Percentiles rank a stretch among this genome's conserved stretches.
These are phyloP conservation scores for Tetragnatha versicolor DNA, from an alignment of 1,140 invertebrate species.

Conservation along the genomic window DNA sequence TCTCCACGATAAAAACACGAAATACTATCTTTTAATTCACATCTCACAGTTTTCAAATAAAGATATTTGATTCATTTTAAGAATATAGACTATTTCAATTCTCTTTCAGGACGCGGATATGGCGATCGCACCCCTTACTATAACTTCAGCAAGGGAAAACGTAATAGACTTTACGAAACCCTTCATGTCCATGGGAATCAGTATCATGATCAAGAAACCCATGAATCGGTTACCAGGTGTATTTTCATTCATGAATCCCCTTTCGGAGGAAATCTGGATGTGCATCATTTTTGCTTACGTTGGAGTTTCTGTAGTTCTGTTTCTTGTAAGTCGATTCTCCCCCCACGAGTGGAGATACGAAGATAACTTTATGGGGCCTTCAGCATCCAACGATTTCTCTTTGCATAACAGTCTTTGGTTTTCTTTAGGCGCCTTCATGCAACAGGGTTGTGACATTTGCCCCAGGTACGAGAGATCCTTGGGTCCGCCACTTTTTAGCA, in stretches of 20 bases:
- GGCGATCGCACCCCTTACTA: constrained; percentile 94
- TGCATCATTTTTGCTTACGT: constrained; percentile 96
- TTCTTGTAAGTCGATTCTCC: constrained; percentile 93
- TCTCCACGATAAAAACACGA: too few relatives aligned
- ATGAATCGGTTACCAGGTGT: constrained; percentile 87
- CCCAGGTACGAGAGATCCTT: constrained; percentile 74
- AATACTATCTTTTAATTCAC: too few relatives aligned
- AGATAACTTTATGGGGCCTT: constrained; percentile 58
- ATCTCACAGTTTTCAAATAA: too few relatives aligned
- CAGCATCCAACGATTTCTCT: constrained; percentile 89
- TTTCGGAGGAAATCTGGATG: constrained; percentile 97
- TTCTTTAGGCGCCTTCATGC: constrained; percentile 94
- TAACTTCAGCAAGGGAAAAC: constrained; percentile 90
- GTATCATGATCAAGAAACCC: constrained; percentile 96
- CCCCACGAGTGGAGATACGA: constrained; percentile 88
- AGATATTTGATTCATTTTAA: too few relatives aligned
- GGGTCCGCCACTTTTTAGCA: too few relatives aligned
- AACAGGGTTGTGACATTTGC: constrained; percentile 94
- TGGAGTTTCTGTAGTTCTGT: constrained; percentile 93
- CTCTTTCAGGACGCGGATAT: constrained; percentile 90
- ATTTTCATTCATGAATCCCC: constrained; percentile 96
- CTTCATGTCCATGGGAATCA: constrained; percentile 98
- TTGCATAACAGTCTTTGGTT: constrained; percentile 91
- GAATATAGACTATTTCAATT: neutral
- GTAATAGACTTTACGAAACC: constrained; percentile 97